A percentile compares a stretch with the other conserved stretches of the same genome.
Conservation (phyloP, 2,888 invertebrate species). For the Lottia gigantea region DNA sequence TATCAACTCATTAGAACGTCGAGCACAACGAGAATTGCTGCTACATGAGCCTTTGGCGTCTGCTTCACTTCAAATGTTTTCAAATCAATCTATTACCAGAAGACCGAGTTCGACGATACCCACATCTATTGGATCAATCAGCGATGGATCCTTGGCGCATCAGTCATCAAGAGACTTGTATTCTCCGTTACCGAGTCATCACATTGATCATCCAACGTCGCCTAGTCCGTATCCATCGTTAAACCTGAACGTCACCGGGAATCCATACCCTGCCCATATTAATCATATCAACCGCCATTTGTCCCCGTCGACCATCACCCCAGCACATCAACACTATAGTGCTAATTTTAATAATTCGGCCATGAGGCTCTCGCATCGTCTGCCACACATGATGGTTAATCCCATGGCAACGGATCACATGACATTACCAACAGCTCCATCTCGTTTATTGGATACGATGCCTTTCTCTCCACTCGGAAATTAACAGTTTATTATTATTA, state of each 20-base stretch:
- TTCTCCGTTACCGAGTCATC: conserved; percentile 2
- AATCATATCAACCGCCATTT: conserved; percentile 18
- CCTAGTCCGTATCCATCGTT: conserved; percentile 17
- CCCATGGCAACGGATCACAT: conserved; percentile 18
- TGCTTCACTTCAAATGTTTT: neutral
- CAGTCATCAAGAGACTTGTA: neutral
- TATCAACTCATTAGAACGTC: neutral
- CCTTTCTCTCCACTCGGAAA: conserved; percentile 7
- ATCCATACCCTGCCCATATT: conserved; percentile 20
- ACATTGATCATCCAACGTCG: conserved; percentile 12
- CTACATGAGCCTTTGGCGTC: conserved; percentile 3
- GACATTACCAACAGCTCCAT: conserved; percentile 20
- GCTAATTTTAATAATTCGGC: conserved; percentile 12
- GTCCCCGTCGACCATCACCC: conserved; percentile 9
- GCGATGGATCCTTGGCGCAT: neutral
- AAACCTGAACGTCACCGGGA: conserved; percentile 12
- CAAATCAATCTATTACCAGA: neutral
- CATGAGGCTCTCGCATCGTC: conserved; percentile 14
- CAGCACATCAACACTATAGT: conserved; percentile 8
- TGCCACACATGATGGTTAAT: conserved; percentile 19
- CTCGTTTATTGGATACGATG: conserved; percentile 11
- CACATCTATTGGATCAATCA: neutral
- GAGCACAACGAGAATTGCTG: conserved; percentile 8
- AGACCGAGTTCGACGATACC: neutral
- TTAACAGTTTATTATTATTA: neutral